These are phyloP conservation scores for Triops cancriformis DNA, from an alignment of 1,140 invertebrate genomes.

Conservation along the genomic window DNA sequence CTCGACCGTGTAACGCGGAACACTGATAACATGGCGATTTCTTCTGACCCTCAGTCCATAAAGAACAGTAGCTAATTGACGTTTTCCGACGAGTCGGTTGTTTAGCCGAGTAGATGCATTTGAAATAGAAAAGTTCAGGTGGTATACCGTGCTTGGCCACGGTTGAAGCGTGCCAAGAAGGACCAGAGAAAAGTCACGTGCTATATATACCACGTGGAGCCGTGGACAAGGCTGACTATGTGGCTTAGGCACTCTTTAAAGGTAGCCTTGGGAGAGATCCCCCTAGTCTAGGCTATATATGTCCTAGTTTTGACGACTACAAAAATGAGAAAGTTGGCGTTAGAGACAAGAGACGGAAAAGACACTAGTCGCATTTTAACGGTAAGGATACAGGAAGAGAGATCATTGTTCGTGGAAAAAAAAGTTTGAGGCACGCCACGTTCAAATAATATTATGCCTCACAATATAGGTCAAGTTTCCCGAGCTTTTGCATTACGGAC, in stretches of 20 bases:
- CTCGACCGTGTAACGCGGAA: too few species aligned
- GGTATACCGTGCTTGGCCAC: not conserved
- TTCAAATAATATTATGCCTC: too few species aligned
- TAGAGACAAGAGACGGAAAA: not conserved
- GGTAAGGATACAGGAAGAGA: not conserved
- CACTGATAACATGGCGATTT: too few species aligned
- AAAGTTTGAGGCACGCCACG: not conserved
- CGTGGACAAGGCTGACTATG: not conserved
- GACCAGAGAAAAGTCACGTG: not conserved
- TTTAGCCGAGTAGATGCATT: not conserved
- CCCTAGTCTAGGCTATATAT: not conserved
- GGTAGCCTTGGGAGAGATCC: not conserved
- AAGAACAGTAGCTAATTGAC: too few species aligned
- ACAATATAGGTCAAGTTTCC: too few species aligned
- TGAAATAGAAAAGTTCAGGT: not conserved
- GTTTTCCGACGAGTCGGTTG: too few species aligned
- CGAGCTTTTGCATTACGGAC: too few species aligned
- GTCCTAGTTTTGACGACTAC: not conserved
- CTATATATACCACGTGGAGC: slow-evolving; percentile 7
- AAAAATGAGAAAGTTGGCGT: not conserved
- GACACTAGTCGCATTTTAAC: not conserved
- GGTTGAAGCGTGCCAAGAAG: not conserved
- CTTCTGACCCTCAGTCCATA: too few species aligned
- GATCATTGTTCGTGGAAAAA: not conserved
- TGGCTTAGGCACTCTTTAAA: not conserved